Conservation (phyloP, 2,888 invertebrate genomes). For the Bembecia ichneumoniformis region DNA sequence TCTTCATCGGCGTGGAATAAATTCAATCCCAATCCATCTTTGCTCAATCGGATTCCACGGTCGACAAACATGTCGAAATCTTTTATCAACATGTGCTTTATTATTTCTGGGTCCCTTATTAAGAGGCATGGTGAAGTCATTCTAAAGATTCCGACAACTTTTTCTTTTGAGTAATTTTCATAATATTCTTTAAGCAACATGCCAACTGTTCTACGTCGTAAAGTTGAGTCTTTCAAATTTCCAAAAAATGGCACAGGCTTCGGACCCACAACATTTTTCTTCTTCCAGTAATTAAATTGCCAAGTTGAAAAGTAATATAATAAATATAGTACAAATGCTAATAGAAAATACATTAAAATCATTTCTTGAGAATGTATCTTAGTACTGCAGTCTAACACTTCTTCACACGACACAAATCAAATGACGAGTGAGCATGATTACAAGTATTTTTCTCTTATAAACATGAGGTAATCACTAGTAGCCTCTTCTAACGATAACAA, state of each 20-base stretch:
- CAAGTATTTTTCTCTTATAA: no score
- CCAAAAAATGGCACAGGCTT: constrained; percentile 20
- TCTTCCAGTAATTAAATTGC: constrained; percentile 17
- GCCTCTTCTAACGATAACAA: no score
- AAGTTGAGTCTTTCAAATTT: constrained; percentile 14
- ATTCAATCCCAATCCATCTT: constrained; percentile 8
- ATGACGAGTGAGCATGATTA: no score
- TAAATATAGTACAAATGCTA: neutral
- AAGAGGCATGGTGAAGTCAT: constrained; percentile 8
- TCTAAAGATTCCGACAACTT: constrained; percentile 10
- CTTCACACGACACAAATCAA: no score
- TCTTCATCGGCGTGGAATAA: constrained; percentile 9
- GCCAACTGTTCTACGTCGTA: constrained; percentile 11
- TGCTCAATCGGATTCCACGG: constrained; percentile 6
- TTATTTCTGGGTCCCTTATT: constrained; percentile 13
- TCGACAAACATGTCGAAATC: constrained; percentile 13
- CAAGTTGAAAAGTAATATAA: constrained; percentile 15
- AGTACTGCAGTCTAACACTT: no score
- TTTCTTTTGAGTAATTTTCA: constrained; percentile 12
- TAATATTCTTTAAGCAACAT: constrained; percentile 16
- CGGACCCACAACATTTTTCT: constrained; percentile 16
- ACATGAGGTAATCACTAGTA: no score
- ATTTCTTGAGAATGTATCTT: no score
- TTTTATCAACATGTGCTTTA: constrained; percentile 13
- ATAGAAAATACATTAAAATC: neutral